Evolutionary conservation across 2,113 vertebrate species (phyloP), one percentile per base, ranked within the genome.

Genomic region (Capreolus pygargus): DNA sequence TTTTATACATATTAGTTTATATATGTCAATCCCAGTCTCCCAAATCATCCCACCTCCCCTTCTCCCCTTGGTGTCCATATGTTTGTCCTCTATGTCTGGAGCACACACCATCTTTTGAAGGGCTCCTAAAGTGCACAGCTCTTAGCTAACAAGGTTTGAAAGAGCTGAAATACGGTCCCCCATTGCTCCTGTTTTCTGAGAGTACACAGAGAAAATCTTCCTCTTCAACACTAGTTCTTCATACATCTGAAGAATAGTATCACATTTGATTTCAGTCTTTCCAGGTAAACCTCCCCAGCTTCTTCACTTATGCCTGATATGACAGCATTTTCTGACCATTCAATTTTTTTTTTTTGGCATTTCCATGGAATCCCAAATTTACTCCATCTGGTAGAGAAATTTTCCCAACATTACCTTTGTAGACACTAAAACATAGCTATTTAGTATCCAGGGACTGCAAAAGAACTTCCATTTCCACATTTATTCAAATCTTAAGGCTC

Each of bases 401-500:
- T 96, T 79, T 55, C 60, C 84, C 55, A 95, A 60, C 36, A 87
- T 94, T 83, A 79, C 91, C 79, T 84, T 85, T 23, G 64, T 19
- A 94, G 52, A 86, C 52, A 94, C 28, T 87, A 79, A 94, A 89
- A 74, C 23, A 17, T 52, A 91, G 47, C 64, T 86, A 93, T 88
- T 78, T 86, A 60, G 36, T 83, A 86, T 25, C 36, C 14, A 50
- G 82, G 23, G 36, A 76, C 23, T 95, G 50, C 25, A 74, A 87
- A 97, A 95, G 89, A 90, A 82, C 47, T 50, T 94, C 21, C 23
- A 97, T 86, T 97, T 98, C 36, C 88, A 96, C 93, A 90, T 76
- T 96, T 94, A 95, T 93, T 97, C 86, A 96, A 97, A 96, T 93
- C 50, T 64, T 97, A 96, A 95, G 74, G 90, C 84, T 97, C 70